Evolutionary conservation across 2,113 vertebrate genomes (phyloP).

Genomic region (Prochilodus magdalenae): DNA sequence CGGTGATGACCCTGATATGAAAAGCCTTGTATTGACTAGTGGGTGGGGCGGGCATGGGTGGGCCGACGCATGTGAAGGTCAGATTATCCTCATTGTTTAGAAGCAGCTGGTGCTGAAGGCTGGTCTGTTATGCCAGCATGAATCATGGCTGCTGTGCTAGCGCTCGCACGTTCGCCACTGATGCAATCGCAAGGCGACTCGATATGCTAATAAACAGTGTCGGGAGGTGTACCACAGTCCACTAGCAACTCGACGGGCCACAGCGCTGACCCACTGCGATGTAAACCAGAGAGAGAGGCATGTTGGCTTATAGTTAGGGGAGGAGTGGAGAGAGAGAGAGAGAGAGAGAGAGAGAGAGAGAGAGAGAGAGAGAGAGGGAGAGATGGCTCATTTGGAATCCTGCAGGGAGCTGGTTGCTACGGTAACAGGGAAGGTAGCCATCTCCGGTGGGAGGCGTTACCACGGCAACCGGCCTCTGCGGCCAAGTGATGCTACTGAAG

Average conservation of each 20-base stretch:
- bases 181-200: slow-evolving; percentile 22
- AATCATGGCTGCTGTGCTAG: slow-evolving; percentile 2
- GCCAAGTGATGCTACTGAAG: slow-evolving; percentile 77
- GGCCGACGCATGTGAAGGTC: background rate
- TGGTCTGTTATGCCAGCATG: background rate
- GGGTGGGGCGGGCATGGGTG: too few relatives aligned
- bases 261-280: slow-evolving; percentile 33
- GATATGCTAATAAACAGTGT: slow-evolving; percentile 56
- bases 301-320: slow-evolving; percentile 47
- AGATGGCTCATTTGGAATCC: slow-evolving; percentile 75
- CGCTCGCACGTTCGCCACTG: background rate
- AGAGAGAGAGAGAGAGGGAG: slow-evolving; percentile 55
- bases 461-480: slow-evolving; percentile 78
- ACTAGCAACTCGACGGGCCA: slow-evolving; percentile 45
- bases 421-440: slow-evolving; percentile 81
- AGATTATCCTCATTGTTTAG: background rate
- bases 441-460: slow-evolving; percentile 81
- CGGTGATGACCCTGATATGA: too few relatives aligned
- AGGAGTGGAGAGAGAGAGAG: slow-evolving; percentile 43
- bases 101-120: background rate
- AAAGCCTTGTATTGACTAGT: too few relatives aligned
- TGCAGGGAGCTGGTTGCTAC: slow-evolving; percentile 81
- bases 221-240: slow-evolving; percentile 45
- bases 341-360: slow-evolving; percentile 49
- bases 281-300: slow-evolving; percentile 55